A percentile compares a stretch with the other conserved stretches of the same genome.
Evolutionary conservation across 2,888 invertebrate species (phyloP).

Genomic region (Physocephala rufipes): DNA sequence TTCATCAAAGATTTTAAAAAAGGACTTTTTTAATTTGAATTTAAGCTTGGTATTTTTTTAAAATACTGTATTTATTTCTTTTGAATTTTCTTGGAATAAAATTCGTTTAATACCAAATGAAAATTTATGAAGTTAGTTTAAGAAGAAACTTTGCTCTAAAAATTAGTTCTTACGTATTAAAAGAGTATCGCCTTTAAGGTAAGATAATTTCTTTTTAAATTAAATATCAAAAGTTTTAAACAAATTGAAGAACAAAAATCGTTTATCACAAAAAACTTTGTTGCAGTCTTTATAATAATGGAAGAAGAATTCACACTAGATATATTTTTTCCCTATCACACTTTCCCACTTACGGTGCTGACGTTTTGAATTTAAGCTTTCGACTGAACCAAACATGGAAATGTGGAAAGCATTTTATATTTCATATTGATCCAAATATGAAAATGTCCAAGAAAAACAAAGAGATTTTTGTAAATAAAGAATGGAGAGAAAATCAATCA

Average conservation of each 20-base stretch:
- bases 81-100: too few relatives aligned
- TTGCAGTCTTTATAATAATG: constrained; percentile 10
- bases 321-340: constrained; percentile 17
- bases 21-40: too few relatives aligned
- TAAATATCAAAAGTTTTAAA: too few relatives aligned
- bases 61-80: too few relatives aligned
- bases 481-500: neutral
- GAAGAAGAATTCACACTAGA: constrained; percentile 16
- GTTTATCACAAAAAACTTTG: constrained; percentile 7
- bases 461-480: constrained; percentile 11
- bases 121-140: too few relatives aligned
- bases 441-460: constrained; percentile 33
- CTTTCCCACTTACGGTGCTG: constrained; percentile 36
- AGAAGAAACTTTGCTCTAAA: too few relatives aligned
- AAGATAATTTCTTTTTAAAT: too few relatives aligned
- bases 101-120: too few relatives aligned
- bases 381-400: constrained; percentile 63
- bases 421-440: constrained; percentile 60
- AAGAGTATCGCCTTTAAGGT: too few relatives aligned
- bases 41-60: too few relatives aligned
- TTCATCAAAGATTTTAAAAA: too few relatives aligned
- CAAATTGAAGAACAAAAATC: constrained; percentile 5
- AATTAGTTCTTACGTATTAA: too few relatives aligned
- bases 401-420: constrained; percentile 65
- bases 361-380: constrained; percentile 56